Evolutionary conservation across 2,113 vertebrate genomes (phyloP).

Genomic region (Anguilla rostrata): DNA sequence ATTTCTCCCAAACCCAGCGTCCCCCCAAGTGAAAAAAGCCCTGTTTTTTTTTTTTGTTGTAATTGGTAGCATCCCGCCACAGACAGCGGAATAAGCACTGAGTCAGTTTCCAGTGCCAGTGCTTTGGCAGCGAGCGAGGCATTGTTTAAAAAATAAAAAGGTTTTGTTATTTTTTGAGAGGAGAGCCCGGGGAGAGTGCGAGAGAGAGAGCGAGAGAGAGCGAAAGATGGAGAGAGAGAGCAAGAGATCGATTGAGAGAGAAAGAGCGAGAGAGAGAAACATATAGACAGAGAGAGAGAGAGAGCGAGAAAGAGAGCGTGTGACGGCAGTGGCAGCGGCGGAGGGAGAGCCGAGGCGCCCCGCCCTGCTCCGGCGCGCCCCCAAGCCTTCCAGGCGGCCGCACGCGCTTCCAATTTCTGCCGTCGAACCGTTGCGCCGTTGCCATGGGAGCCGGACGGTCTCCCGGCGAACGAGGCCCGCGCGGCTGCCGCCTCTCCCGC

Average conservation of each 20-base stretch:
- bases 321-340: background rate
- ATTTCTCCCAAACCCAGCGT: background rate
- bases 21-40: background rate
- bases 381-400: conserved; percentile 31
- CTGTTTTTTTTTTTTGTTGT: background rate
- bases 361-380: background rate
- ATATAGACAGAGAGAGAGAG: too few species aligned
- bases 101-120: background rate
- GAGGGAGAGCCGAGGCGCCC: background rate
- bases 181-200: background rate
- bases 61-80: background rate
- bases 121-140: background rate
- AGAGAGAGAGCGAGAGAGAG: too few species aligned
- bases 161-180: background rate
- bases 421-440: conserved; percentile 41
- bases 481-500: conserved; percentile 12
- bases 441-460: conserved; percentile 39
- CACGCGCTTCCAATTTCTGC: conserved; percentile 47
- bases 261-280: too few species aligned
- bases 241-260: too few species aligned
- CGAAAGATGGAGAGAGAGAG: too few species aligned
- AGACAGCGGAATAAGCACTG: background rate
- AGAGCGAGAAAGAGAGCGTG: background rate
- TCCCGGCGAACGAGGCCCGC: background rate
- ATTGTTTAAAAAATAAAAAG: background rate